These are phyloP conservation scores for Oligia latruncula DNA, from an alignment of 2,888 invertebrate species.

Conservation along the genomic window DNA sequence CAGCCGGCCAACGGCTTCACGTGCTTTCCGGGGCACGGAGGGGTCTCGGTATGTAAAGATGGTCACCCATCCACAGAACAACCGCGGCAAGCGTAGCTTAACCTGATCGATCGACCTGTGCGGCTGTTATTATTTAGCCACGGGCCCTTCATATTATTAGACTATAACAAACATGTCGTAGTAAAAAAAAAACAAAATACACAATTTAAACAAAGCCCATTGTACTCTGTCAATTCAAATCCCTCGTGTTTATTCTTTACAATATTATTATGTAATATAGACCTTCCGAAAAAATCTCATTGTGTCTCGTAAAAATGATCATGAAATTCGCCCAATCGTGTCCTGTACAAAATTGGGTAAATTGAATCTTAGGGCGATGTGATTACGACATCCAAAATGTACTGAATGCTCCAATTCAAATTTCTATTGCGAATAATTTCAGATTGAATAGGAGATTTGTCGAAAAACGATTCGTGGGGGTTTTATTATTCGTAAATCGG, in stretches of 20 bases:
- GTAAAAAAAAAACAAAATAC: no score
- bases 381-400: constrained; percentile 74
- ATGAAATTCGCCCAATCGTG: constrained; percentile 66
- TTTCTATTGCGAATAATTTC: constrained; percentile 76
- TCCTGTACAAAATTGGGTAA: constrained; percentile 69
- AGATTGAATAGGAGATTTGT: constrained; percentile 72
- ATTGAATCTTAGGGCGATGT: constrained; percentile 72
- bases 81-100: no score
- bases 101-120: no score
- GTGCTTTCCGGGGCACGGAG: no score
- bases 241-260: constrained; percentile 5
- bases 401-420: constrained; percentile 72
- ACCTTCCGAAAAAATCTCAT: constrained; percentile 29
- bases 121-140: no score
- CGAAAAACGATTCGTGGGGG: constrained; percentile 72
- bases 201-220: background rate
- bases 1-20: no score
- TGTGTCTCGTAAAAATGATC: constrained; percentile 45
- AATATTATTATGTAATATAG: constrained; percentile 6
- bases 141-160: no score
- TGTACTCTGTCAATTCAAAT: constrained; percentile 4
- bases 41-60: no score
- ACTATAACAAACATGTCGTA: no score
- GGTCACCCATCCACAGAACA: no score
- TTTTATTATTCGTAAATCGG: constrained; percentile 74